Percentiles rank a stretch among this genome's conserved stretches.
Conservation (phyloP, 2,797 vertebrate species). For the Gymnoscopelus microlampas region DNA sequence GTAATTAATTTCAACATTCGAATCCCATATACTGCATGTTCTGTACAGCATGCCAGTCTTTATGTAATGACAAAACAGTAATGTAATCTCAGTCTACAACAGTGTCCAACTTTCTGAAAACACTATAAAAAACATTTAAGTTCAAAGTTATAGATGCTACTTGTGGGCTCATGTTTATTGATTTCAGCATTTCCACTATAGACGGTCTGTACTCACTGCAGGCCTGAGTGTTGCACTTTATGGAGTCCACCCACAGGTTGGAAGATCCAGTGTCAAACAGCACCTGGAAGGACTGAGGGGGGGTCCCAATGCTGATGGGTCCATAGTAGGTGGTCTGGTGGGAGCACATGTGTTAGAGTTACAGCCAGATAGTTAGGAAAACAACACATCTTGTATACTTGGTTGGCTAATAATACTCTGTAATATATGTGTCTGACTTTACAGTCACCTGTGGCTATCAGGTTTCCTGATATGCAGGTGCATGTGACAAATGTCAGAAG, state of each 20-base stretch:
- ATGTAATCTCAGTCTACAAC: slow-evolving; percentile 5
- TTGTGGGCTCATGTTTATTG: neutral
- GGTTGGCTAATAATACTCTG: neutral
- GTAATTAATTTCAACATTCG: slow-evolving; percentile 17
- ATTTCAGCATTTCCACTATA: neutral
- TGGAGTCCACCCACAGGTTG: slow-evolving; percentile 77
- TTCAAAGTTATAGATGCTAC: slow-evolving; percentile 7
- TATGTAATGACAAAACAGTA: slow-evolving; percentile 21
- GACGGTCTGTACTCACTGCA: slow-evolving; percentile 77
- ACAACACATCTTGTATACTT: neutral
- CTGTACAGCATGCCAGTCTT: slow-evolving; percentile 19
- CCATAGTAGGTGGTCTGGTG: slow-evolving; percentile 72
- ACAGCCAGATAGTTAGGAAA: slow-evolving; percentile 2
- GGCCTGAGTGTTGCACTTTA: slow-evolving; percentile 75
- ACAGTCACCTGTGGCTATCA: no score
- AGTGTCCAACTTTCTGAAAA: slow-evolving; percentile 4
- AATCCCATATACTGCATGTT: slow-evolving; percentile 9
- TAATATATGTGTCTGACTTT: no score
- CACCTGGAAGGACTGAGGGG: slow-evolving; percentile 71
- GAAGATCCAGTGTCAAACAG: slow-evolving; percentile 74
- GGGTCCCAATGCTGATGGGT: slow-evolving; percentile 70
- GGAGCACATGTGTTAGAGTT: slow-evolving; percentile 5
- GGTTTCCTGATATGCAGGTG: no score
- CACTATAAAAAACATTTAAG: neutral
- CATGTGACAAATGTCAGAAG: no score